Evolutionary conservation across 2,888 invertebrate species (phyloP).

Genomic region (Bugula neritina): DNA sequence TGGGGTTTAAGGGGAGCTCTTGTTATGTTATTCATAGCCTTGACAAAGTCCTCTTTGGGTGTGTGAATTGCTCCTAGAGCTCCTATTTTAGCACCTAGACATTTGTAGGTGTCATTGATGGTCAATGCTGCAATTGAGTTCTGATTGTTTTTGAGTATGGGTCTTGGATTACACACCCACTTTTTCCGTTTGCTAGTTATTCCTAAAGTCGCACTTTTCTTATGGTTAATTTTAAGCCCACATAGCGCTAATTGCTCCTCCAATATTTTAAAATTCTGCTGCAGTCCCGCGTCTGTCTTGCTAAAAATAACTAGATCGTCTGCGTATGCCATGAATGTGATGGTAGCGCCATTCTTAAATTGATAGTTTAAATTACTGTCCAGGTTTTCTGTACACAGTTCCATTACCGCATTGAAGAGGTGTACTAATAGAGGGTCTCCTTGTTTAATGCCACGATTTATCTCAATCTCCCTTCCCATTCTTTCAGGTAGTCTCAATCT

Average conservation of each 20-base stretch:
- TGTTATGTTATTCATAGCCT: not conserved
- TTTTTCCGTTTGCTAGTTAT: not conserved
- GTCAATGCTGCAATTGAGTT: not conserved
- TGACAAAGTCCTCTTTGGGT: not conserved
- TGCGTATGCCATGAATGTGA: constrained; percentile 1
- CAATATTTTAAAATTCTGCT: not conserved
- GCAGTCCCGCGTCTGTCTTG: not conserved
- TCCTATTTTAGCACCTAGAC: not conserved
- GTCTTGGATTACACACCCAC: not conserved
- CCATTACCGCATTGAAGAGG: constrained; percentile 12
- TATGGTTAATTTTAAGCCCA: not conserved
- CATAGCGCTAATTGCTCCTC: not conserved
- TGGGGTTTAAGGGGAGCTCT: constrained; percentile 11
- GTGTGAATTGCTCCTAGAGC: not conserved
- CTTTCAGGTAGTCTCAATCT: not conserved
- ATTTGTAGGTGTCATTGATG: not conserved
- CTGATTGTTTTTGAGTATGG: not conserved
- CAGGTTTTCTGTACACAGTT: constrained; percentile 4
- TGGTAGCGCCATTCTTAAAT: not conserved
- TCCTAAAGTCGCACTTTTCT: not conserved
- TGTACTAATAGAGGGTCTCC: constrained; percentile 21
- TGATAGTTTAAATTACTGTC: not conserved
- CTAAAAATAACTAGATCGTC: constrained; percentile 1
- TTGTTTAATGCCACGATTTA: constrained; percentile 3
- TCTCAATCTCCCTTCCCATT: not conserved